Conservation (phyloP, 2,888 invertebrate genomes). For the Aspidapion aeneum region DNA sequence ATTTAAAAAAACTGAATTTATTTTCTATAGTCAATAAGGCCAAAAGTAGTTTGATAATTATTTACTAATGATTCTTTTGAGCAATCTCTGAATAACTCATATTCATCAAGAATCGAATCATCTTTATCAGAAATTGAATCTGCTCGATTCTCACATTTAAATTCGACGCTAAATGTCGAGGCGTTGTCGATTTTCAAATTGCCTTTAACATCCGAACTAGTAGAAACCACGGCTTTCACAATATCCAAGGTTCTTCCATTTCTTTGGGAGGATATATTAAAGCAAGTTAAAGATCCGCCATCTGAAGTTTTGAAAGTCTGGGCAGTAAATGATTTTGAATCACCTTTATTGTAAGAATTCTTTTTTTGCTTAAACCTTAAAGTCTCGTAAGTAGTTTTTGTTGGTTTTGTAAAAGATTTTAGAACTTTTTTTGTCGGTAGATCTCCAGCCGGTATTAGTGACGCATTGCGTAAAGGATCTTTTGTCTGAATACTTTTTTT, state of each 20-base stretch:
- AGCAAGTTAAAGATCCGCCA: constrained; percentile 4
- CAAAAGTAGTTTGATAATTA: background rate
- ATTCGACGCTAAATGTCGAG: constrained; percentile 19
- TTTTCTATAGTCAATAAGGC: background rate
- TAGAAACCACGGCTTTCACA: constrained; percentile 2
- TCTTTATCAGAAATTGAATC: background rate
- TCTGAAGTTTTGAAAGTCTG: background rate
- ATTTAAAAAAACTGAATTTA: too few species aligned
- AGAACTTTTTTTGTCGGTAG: background rate
- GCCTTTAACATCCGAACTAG: constrained; percentile 2
- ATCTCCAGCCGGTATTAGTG: background rate
- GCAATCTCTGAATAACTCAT: constrained; percentile 30
- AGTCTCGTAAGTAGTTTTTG: background rate
- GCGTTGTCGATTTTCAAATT: constrained; percentile 13
- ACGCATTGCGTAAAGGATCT: background rate
- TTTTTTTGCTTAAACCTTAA: background rate
- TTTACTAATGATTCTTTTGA: constrained; percentile 22
- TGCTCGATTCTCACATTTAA: constrained; percentile 13
- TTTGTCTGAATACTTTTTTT: background rate
- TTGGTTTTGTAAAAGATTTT: background rate
- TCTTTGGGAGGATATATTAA: constrained; percentile 1
- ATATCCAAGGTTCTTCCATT: constrained; percentile 9
- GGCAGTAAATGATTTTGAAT: background rate
- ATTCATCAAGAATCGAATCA: constrained; percentile 21
- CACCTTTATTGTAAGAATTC: background rate